Evolutionary conservation across 2,797 vertebrate species (phyloP), one percentile per base, ranked within the genome.

Genomic region (Takifugu rubripes): DNA sequence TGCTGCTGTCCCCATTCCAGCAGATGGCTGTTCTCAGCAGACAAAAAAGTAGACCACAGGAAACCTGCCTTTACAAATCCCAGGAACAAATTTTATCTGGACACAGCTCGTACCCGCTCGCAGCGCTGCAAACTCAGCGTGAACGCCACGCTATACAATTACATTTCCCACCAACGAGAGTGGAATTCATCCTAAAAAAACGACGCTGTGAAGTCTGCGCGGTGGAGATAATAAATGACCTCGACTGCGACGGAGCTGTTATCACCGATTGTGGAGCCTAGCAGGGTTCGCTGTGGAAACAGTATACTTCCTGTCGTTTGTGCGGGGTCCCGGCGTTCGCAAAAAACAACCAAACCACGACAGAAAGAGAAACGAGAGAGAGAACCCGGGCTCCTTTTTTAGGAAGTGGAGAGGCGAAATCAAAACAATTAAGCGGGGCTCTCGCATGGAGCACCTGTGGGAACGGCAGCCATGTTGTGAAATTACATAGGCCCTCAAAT

Each of bases 401-500:
- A 77, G 74, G 65, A 74, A 64, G 69, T 61, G 56, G 25, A 27
- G n/a, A 55, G 31, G 40, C 27, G 6, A 42, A 72, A 72, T 80
- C 81, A 89, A 67, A 88, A 86, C 81, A 84, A 78, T 62, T 54
- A 26, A 60, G 72, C 44, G 31, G 57, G 61, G 47, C 21, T 78
- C 66, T 71, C 57, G 59, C 49, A 33, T 57, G 44, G 83, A 82
- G 86, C 85, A 90, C 87, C 85, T 85, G 86, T 75, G 83, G 84
- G 85, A 82, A 64, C 66, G 56, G 59, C 69, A 72, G 82, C 69
- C 73, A 77, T 79, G 81, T 70, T 67, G 86, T 87, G 83, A 90
- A 89, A 89, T 83, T 80, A 86, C 40, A 54, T 68, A 65, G 74
- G 78, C 74, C 67, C 71, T 79, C 87, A 87, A 89, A 89, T 85